Conservation (phyloP, 2,888 invertebrate species). For the Aleiodes alternator region DNA sequence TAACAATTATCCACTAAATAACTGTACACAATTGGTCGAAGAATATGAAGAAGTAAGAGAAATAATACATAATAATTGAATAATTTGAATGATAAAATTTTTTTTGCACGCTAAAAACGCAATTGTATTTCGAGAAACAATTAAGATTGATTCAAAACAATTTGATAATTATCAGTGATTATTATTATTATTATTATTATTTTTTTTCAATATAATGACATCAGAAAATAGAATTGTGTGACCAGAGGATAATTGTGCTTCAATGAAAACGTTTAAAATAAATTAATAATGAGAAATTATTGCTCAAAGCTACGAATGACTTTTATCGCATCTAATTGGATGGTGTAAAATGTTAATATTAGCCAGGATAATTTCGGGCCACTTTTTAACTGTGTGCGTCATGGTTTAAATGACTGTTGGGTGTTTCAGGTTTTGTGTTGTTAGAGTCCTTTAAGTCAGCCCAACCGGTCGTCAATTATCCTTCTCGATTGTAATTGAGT, state of each 20-base stretch:
- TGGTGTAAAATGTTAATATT: conserved; percentile 36
- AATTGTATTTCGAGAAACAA: neutral
- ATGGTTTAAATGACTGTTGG: conserved; percentile 21
- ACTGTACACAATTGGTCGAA: neutral
- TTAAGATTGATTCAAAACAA: neutral
- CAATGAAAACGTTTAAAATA: neutral
- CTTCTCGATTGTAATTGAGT: conserved; percentile 42
- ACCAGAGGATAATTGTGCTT: neutral
- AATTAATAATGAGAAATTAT: neutral
- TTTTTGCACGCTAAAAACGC: no score
- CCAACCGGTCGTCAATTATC: conserved; percentile 37
- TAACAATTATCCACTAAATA: conserved; percentile 9
- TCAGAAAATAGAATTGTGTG: neutral
- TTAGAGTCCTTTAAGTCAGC: conserved; percentile 19
- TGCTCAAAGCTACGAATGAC: neutral
- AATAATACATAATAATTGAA: conserved; percentile 1
- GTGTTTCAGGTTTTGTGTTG: neutral
- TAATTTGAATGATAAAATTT: neutral
- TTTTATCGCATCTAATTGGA: conserved; percentile 32
- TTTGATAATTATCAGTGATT: neutral
- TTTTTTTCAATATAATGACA: neutral
- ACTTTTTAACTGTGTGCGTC: neutral
- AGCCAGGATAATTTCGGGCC: conserved; percentile 22
- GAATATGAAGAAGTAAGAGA: neutral
- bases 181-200: no score